These are phyloP conservation scores for Drosophila orosa DNA, from an alignment of 1,140 invertebrate species.

Conservation along the genomic window DNA sequence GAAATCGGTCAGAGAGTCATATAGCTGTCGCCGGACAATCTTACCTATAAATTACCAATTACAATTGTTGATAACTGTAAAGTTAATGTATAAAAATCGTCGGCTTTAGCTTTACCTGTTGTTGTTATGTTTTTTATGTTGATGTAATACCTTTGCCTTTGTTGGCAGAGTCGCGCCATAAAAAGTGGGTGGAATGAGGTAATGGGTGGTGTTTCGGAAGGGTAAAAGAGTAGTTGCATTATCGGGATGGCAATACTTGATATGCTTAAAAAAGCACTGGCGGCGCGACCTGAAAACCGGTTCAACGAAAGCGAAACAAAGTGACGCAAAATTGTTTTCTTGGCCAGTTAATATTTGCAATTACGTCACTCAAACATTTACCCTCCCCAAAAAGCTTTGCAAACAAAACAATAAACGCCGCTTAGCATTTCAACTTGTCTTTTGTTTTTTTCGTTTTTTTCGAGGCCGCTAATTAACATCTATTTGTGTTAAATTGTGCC, in stretches of 20 bases:
- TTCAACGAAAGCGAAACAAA: slow-evolving; percentile 50
- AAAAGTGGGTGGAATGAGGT: slow-evolving; percentile 22
- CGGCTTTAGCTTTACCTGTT: not conserved
- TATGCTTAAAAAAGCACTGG: slow-evolving; percentile 24
- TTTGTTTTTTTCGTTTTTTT: slow-evolving; percentile 6
- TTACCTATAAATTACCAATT: not conserved
- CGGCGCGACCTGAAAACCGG: slow-evolving; percentile 30
- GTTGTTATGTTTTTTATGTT: slow-evolving; percentile 7
- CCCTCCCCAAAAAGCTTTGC: slow-evolving; percentile 30
- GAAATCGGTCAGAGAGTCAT: slow-evolving; percentile 1
- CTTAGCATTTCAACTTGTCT: slow-evolving; percentile 17
- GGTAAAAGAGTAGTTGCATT: slow-evolving; percentile 31
- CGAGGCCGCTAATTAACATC: slow-evolving; percentile 41
- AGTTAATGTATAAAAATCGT: not conserved
- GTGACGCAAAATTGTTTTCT: slow-evolving; percentile 42
- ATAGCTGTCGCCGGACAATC: not conserved
- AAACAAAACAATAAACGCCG: slow-evolving; percentile 39
- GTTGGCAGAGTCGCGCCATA: slow-evolving; percentile 34
- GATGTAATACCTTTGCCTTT: slow-evolving; percentile 40
- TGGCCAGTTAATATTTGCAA: slow-evolving; percentile 45
- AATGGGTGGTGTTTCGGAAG: not conserved
- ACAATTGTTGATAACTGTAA: not conserved
- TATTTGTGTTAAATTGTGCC: slow-evolving; percentile 32
- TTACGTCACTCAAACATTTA: slow-evolving; percentile 42
- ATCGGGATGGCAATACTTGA: slow-evolving; percentile 32